Percentiles rank a stretch among this genome's conserved stretches.
Conservation (phyloP, 2,797 vertebrate genomes). For the Artibeus lituratus region DNA sequence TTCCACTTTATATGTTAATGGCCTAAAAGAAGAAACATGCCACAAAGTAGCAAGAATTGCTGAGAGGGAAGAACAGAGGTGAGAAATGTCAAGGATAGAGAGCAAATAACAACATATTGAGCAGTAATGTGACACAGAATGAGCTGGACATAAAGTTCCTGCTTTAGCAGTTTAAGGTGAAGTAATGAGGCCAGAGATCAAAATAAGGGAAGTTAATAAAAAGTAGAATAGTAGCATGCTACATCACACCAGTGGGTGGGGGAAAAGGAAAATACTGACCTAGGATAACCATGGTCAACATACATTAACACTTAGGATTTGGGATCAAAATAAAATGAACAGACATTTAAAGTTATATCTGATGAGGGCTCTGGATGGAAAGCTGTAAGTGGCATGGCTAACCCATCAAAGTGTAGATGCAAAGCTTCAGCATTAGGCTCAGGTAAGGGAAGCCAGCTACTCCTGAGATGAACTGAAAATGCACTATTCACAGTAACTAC, state of each 20-base stretch:
- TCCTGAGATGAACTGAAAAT: neutral
- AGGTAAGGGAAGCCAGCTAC: neutral
- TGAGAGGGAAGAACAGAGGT: slow-evolving; percentile 41
- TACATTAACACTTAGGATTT: neutral
- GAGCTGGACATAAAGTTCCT: neutral
- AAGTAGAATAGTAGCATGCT: neutral
- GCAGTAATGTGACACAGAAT: neutral
- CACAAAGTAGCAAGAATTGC: slow-evolving; percentile 39
- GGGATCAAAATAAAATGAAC: slow-evolving; percentile 1
- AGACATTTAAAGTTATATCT: neutral
- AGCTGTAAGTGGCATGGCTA: neutral
- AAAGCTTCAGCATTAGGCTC: neutral
- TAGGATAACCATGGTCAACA: neutral
- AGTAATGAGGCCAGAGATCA: slow-evolving; percentile 44
- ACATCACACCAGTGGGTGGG: neutral
- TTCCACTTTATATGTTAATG: slow-evolving; percentile 50
- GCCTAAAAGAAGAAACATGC: neutral
- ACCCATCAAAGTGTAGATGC: slow-evolving; percentile 43
- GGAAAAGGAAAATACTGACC: neutral
- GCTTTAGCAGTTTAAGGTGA: slow-evolving; percentile 30
- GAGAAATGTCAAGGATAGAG: neutral
- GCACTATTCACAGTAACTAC: neutral
- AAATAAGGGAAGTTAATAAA: slow-evolving; percentile 51
- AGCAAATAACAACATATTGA: neutral
- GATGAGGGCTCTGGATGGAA: neutral